A percentile compares a stretch with the other conserved stretches of the same genome.
These are phyloP conservation scores for Venusia cambrica DNA, from an alignment of 2,888 invertebrate species.

Conservation along the genomic window DNA sequence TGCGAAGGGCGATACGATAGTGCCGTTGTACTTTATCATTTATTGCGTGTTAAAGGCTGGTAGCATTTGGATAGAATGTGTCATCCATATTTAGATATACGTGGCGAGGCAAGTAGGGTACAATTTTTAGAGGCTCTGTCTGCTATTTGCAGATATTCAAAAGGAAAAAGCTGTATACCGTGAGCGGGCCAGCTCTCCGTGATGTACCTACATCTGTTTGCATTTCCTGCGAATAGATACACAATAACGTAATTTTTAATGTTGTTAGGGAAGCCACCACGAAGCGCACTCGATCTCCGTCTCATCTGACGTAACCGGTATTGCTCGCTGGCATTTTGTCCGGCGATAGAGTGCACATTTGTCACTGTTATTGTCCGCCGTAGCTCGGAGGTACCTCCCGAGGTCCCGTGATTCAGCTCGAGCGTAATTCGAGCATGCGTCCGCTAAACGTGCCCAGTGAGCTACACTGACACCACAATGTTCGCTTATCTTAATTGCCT, in stretches of 20 bases:
- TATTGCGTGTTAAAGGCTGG: constrained; percentile 18
- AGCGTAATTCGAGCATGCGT: constrained; percentile 56
- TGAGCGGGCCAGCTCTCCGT: too few species aligned
- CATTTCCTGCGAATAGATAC: too few species aligned
- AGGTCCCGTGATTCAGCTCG: constrained; percentile 36
- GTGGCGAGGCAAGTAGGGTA: constrained; percentile 3
- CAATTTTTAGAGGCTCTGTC: too few species aligned
- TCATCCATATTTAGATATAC: constrained; percentile 18
- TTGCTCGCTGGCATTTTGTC: constrained; percentile 25
- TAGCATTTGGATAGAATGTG: constrained; percentile 17
- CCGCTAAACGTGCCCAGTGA: constrained; percentile 57
- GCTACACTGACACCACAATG: constrained; percentile 65
- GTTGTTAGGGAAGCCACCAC: constrained; percentile 6
- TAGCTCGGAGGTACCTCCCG: constrained; percentile 20
- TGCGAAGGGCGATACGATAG: constrained; percentile 25
- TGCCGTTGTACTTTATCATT: constrained; percentile 22
- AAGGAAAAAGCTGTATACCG: too few species aligned
- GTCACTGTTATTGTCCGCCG: constrained; percentile 33
- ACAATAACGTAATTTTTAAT: constrained; percentile 3
- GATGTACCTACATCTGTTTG: too few species aligned
- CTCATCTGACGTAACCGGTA: constrained; percentile 18
- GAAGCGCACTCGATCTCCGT: constrained; percentile 5
- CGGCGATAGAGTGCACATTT: constrained; percentile 30
- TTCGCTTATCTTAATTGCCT: constrained; percentile 76
- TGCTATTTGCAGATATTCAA: too few species aligned